phyloP scores from a whole-genome alignment of 2,797 vertebrate species.

The Cynodonichthys magdalenae region DNA sequence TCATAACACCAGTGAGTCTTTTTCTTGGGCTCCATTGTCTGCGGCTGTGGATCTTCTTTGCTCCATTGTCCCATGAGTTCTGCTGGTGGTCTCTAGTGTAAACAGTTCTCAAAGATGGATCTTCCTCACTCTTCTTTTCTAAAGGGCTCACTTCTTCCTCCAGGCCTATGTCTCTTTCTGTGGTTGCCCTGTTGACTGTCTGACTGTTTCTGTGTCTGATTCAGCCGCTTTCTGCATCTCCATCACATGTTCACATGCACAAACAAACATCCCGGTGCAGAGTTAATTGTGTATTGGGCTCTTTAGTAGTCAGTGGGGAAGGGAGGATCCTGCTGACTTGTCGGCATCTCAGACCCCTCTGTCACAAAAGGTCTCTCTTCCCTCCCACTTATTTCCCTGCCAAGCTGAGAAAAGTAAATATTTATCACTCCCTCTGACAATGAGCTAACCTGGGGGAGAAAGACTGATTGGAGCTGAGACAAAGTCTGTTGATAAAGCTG shows the following conservation, averaged over 20 bases:
- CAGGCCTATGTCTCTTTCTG: slow-evolving; percentile 23
- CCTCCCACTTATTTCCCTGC: slow-evolving; percentile 71
- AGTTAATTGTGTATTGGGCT: slow-evolving; percentile 54
- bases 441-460: slow-evolving; percentile 77
- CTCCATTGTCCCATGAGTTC: slow-evolving; percentile 61
- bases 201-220: slow-evolving; percentile 8
- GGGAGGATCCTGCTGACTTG: slow-evolving; percentile 65
- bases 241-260: slow-evolving; percentile 22
- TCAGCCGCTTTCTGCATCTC: background rate
- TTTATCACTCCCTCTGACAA: slow-evolving; percentile 87
- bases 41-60: slow-evolving; percentile 56
- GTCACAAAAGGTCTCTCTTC: slow-evolving; percentile 61
- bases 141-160: slow-evolving; percentile 15
- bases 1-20: slow-evolving; percentile 49
- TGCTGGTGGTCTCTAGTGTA: slow-evolving; percentile 66
- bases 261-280: slow-evolving; percentile 13
- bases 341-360: slow-evolving; percentile 65
- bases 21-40: slow-evolving; percentile 45
- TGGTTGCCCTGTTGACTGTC: slow-evolving; percentile 28
- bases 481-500: slow-evolving; percentile 44
- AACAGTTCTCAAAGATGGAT: slow-evolving; percentile 54
- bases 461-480: slow-evolving; percentile 72
- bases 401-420: slow-evolving; percentile 92
- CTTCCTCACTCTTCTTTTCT: slow-evolving; percentile 47
- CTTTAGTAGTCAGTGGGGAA: slow-evolving; percentile 57